Percentiles rank a stretch among this genome's conserved stretches.
These are phyloP conservation scores for Nibea coibor DNA, from an alignment of 2,113 vertebrate species.

Conservation along the genomic window DNA sequence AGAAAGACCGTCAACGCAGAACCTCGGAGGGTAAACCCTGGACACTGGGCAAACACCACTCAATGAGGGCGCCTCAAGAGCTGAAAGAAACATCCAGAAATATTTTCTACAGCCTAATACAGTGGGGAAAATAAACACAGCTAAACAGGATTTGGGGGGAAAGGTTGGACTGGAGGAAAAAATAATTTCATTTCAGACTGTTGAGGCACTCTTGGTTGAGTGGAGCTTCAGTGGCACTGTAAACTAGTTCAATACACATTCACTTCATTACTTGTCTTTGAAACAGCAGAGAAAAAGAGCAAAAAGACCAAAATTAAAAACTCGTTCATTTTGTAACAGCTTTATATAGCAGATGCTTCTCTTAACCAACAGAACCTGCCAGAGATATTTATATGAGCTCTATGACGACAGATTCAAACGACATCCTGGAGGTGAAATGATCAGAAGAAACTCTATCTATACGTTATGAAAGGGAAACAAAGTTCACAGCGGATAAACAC, in stretches of 20 bases:
- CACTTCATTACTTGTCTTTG: slow-evolving; percentile 57
- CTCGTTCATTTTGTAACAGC: slow-evolving; percentile 67
- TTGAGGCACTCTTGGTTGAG: slow-evolving; percentile 75
- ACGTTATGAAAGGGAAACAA: slow-evolving; percentile 39
- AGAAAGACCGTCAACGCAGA: slow-evolving; percentile 42
- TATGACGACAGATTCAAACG: slow-evolving; percentile 23
- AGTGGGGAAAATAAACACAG: slow-evolving; percentile 16
- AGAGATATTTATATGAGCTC: slow-evolving; percentile 30
- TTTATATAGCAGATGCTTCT: slow-evolving; percentile 51
- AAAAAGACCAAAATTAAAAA: slow-evolving; percentile 55
- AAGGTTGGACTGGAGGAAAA: background rate
- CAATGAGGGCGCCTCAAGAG: slow-evolving; percentile 68
- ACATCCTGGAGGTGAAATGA: slow-evolving; percentile 16
- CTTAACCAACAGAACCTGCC: slow-evolving; percentile 55
- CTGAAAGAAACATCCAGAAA: slow-evolving; percentile 47
- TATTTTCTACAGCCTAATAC: slow-evolving; percentile 11
- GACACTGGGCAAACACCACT: slow-evolving; percentile 62
- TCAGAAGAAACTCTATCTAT: slow-evolving; percentile 55
- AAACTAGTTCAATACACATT: slow-evolving; percentile 73
- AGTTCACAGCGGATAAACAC: slow-evolving; percentile 62
- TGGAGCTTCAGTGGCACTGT: slow-evolving; percentile 73
- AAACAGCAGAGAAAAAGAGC: slow-evolving; percentile 51
- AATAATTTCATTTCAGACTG: slow-evolving; percentile 55
- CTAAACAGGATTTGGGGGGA: background rate
- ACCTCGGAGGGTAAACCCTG: slow-evolving; percentile 28